Evolutionary conservation across 2,888 invertebrate species (phyloP), one percentile per base, ranked within the genome.

Genomic region (Cephus nigrinus): DNA sequence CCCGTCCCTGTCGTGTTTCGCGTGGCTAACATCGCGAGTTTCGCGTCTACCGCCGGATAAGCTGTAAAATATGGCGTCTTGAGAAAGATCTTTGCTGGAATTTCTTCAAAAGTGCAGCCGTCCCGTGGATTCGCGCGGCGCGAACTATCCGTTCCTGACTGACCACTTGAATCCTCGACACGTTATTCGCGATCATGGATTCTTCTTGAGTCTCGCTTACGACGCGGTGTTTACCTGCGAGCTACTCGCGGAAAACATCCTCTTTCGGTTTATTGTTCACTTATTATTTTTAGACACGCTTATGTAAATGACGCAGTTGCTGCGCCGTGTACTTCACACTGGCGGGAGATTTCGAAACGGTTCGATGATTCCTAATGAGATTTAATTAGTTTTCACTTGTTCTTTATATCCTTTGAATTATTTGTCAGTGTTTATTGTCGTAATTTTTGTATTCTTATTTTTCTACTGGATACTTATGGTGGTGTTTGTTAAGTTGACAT

Each of bases 71-170:
- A 89, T 89, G 88, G 88, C 88, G 88, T 86, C 88, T 81, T 80
- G 80, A 80, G 84, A 82, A 81, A 86, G 81, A 84, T 83, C 84
- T 83, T 79, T 75, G 91, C 91, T 85, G 88, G 90, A 92, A 92
- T 92, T 90, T 89, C 91, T 91, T 89, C 90, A 91, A 92, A 91
- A 88, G 88, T 86, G 85, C 84, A 84, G 85, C 83, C 55, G 23
- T 55, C 55, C 55, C 23, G 55, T 55, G 55, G 55, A 23, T 15
- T 55, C 55, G 23, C 23, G 23, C 55, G 15, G 23, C 55, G 9
- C 23, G 55, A 55, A 23, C 55, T 55, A 55, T 23, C 23, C 55
- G 55, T 55, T 55, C 55, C 55, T 55, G 55, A 55, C 55, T 55
- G 55, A 55, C 23, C 55, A 55, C 55, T 55, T 23, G 23, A 5